Percentiles rank a stretch among this genome's conserved stretches.
Conservation (phyloP, 2,888 invertebrate genomes). For the Myopa tessellatipennis region DNA sequence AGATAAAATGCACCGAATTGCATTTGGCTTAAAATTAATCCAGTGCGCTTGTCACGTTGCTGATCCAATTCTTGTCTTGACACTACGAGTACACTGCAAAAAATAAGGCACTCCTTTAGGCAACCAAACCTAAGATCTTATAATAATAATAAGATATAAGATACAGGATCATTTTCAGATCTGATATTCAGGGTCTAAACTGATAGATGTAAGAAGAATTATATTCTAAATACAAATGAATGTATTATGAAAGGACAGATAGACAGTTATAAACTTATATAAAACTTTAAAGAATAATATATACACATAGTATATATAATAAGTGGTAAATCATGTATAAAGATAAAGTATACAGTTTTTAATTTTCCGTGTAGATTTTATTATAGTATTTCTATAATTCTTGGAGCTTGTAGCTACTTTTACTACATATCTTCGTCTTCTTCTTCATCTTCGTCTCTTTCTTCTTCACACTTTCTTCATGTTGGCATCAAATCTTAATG, state of each 20-base stretch:
- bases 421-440: not conserved
- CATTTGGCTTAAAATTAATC: slow-evolving; percentile 29
- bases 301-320: too few relatives aligned
- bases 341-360: too few relatives aligned
- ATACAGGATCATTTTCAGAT: not conserved
- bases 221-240: too few relatives aligned
- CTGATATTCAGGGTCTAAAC: not conserved
- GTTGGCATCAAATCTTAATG: not conserved
- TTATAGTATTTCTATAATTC: not conserved
- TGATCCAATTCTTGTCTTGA: not conserved
- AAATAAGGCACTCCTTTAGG: not conserved
- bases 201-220: too few relatives aligned
- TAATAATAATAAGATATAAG: not conserved
- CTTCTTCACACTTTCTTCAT: not conserved
- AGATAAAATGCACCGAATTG: slow-evolving; percentile 17
- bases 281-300: not conserved
- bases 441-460: not conserved
- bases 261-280: not conserved
- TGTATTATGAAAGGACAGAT: not conserved
- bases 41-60: slow-evolving; percentile 1
- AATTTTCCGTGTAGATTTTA: not conserved
- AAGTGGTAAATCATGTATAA: too few relatives aligned
- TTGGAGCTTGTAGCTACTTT: not conserved
- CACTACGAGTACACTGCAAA: not conserved
- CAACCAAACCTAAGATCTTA: not conserved